Evolutionary conservation across 1,140 invertebrate genomes (phyloP).

Genomic region (Pseudomyrmex cubaensis): DNA sequence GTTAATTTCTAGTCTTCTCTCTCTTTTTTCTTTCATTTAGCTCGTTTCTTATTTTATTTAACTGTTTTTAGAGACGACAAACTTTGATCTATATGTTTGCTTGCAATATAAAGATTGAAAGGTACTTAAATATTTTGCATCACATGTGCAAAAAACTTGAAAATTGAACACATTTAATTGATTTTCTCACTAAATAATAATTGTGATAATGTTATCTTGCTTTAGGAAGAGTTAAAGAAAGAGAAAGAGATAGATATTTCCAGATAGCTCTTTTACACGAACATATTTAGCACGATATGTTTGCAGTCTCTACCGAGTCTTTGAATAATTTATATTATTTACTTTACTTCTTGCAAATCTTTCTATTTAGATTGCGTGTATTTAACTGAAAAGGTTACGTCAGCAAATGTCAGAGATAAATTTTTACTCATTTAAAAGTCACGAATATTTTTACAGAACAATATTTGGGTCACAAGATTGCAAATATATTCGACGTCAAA

Average conservation of each 20-base stretch:
- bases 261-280: not conserved
- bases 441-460: not conserved
- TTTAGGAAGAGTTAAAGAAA: not conserved
- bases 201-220: not conserved
- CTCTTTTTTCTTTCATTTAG: not conserved
- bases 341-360: slow-evolving; percentile 21
- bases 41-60: not conserved
- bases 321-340: not conserved
- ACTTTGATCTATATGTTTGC: slow-evolving; percentile 27
- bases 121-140: no score
- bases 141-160: no score
- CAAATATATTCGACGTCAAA: slow-evolving; percentile 1
- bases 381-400: slow-evolving; percentile 5
- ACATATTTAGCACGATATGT: not conserved
- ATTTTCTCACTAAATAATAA: slow-evolving; percentile 14
- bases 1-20: slow-evolving; percentile 36
- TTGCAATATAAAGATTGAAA: no score
- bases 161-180: no score
- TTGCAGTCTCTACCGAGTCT: not conserved
- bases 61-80: not conserved
- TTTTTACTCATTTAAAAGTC: not conserved
- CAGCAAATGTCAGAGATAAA: not conserved
- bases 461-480: not conserved
- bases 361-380: slow-evolving; percentile 25
- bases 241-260: no score